Base-by-base conservation (phyloP, 2,888 invertebrate genomes). In the Oscheius sp. region DNA sequence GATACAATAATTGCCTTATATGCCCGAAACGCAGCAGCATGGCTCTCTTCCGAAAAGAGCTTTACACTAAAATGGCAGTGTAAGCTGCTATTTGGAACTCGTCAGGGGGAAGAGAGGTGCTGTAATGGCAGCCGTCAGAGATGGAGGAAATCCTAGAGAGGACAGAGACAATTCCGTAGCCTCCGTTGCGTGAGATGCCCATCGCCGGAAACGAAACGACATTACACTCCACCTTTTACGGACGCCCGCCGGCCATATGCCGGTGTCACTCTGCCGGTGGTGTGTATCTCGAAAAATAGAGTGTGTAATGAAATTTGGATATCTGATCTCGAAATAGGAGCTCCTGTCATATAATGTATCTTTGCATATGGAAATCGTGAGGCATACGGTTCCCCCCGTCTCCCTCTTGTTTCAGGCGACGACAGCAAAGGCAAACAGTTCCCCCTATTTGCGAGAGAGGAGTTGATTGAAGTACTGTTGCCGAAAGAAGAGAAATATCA, bases 61-160 rank as follows among this genome's bases (percentile, higher is more conserved):
- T 41, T 70, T 70, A 70, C 70, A 70, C 70, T 59, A 49, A 49
- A 46, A 70, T 70, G 58, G 58, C 49, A 70, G 70, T 70, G 70
- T 70, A 70, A 70, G 61, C 61, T 59, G 70, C 70, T 70, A 70
- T 70, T 70, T 70, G 58, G 66, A 66, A 66, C 66, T 66, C 66
- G 66, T 66, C 52, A 66, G 66, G 66, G 35, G 35, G 35, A n/a
- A 35, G 59, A 59, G 41, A 49, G 29, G 52, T 66, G 66, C 66
- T 66, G 66, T 66, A 66, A 66, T 66, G 66, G 66, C 66, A 66
- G 66, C 25, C 46, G 46, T 25, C 52, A 49, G 66, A 66, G 27
- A 49, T n/a, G 27, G 66, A 49, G 66, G 18, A 46, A 18, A n/a
- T 45, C 27, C 23, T 13, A 18, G 66, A 49, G 66, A 49, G n/a